phyloP scores from a whole-genome alignment of 1,140 invertebrate genomes.

The Drosophila carrolli region DNA sequence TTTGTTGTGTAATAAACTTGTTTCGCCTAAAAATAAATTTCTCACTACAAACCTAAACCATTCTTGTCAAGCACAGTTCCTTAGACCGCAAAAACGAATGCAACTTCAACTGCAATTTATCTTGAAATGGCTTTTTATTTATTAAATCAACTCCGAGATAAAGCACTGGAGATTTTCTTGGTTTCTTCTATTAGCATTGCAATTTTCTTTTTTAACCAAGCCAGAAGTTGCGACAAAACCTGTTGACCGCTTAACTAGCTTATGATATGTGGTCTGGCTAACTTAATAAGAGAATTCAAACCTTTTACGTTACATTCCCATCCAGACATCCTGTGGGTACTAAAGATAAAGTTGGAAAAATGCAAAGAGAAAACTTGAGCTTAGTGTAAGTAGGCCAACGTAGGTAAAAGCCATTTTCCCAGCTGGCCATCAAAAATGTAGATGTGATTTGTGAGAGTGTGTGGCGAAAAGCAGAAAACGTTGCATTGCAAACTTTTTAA shows the following conservation, averaged over 20 bases:
- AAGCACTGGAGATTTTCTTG: background rate
- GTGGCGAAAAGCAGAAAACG: constrained; percentile 16
- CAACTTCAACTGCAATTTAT: background rate
- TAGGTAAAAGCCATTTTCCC: constrained; percentile 38
- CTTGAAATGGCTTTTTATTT: background rate
- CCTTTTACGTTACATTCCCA: constrained; percentile 1
- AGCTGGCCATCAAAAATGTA: constrained; percentile 57
- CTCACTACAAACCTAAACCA: background rate
- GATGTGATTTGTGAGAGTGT: constrained; percentile 35
- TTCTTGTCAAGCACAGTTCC: background rate
- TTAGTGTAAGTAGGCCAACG: constrained; percentile 33
- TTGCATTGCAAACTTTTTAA: constrained; percentile 75
- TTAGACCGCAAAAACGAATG: background rate
- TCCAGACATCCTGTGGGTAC: background rate
- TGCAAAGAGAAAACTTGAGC: constrained; percentile 10
- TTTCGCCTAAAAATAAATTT: background rate
- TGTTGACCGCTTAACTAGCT: constrained; percentile 20
- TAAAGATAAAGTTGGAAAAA: constrained; percentile 1
- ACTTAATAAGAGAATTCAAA: constrained; percentile 23
- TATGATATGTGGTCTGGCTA: constrained; percentile 29
- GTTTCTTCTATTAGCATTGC: constrained; percentile 1
- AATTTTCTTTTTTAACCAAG: constrained; percentile 1
- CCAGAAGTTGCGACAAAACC: constrained; percentile 27
- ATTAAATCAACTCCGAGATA: background rate
- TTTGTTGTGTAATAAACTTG: no score